phyloP scores from a whole-genome alignment of 2,113 vertebrate genomes.

The Plectropomus leopardus region DNA sequence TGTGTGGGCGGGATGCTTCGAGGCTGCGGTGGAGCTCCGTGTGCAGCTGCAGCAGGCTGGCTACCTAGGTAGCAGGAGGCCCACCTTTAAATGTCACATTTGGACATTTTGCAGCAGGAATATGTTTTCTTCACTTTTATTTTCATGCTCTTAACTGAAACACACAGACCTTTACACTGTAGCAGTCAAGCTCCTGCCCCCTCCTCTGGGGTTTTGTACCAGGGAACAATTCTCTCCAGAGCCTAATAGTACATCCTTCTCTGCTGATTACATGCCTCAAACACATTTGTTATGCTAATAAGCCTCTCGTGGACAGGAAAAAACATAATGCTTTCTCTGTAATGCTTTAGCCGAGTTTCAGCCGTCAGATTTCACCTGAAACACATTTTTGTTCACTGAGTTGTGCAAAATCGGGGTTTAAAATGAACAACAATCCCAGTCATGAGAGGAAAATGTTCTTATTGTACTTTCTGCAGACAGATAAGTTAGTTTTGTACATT shows the following conservation, averaged over 20 bases:
- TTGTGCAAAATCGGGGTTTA: too few relatives aligned
- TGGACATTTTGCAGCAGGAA: neutral
- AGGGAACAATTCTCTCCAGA: neutral
- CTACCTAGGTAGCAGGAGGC: conserved; percentile 34
- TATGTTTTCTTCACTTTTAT: neutral
- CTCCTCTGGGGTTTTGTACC: neutral
- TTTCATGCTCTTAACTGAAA: neutral
- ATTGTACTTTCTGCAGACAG: too few relatives aligned
- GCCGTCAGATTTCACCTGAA: neutral
- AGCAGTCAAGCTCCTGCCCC: neutral
- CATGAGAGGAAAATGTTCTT: too few relatives aligned
- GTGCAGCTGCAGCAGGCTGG: conserved; percentile 42
- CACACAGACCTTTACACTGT: neutral
- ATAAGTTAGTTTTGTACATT: too few relatives aligned
- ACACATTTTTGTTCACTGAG: neutral
- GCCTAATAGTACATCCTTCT: neutral
- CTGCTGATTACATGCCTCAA: conserved; percentile 14
- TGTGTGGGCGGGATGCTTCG: conserved; percentile 55
- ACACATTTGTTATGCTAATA: conserved; percentile 39
- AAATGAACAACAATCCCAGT: too few relatives aligned
- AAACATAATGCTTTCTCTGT: neutral
- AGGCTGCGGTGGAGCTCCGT: conserved; percentile 20
- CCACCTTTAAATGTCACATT: conserved; percentile 32
- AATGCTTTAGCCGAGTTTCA: neutral
- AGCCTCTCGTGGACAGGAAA: neutral